phyloP scores from a whole-genome alignment of 2,113 vertebrate species.

The Chaetorhynchus papuensis region DNA sequence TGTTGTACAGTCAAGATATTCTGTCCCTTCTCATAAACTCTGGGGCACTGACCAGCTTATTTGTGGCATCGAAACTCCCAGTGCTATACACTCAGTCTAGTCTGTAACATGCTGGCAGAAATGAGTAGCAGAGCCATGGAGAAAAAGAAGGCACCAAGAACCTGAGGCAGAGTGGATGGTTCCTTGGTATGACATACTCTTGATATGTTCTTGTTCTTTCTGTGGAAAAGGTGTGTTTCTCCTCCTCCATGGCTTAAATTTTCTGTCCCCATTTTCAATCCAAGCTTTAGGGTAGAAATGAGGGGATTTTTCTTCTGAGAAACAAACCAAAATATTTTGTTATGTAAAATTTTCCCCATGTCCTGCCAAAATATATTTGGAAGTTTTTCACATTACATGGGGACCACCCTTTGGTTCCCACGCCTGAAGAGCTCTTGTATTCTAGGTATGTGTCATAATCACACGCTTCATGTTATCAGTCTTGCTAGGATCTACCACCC shows the following conservation, averaged over 20 bases:
- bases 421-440: not conserved
- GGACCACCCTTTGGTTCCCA: not conserved
- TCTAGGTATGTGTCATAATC: not conserved
- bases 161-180: not conserved
- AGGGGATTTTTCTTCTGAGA: not conserved
- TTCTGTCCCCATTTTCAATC: not conserved
- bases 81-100: not conserved
- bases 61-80: not conserved
- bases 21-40: not conserved
- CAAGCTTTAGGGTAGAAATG: not conserved
- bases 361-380: not conserved
- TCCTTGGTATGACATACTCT: not conserved
- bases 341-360: not conserved
- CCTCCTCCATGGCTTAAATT: not conserved
- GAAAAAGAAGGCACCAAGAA: not conserved
- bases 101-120: not conserved
- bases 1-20: not conserved
- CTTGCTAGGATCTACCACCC: not conserved
- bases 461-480: not conserved
- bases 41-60: not conserved
- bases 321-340: not conserved
- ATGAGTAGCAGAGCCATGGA: not conserved
- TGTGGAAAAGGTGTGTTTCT: not conserved
- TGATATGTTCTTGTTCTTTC: not conserved
- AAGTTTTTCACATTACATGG: not conserved